Evolutionary conservation across 2,113 vertebrate species (phyloP).

Genomic region (Callospermophilus lateralis): DNA sequence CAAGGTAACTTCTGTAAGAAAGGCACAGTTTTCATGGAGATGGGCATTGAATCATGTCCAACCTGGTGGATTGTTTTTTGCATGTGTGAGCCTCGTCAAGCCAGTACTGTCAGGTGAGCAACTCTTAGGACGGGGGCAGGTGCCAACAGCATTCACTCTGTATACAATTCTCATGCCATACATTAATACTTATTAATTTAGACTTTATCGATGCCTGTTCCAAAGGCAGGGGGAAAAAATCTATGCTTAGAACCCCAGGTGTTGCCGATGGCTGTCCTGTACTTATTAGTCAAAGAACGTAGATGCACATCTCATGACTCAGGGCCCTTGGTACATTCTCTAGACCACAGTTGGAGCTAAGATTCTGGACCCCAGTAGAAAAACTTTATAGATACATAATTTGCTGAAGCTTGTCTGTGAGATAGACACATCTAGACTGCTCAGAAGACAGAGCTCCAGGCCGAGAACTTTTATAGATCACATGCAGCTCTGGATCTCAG

Average conservation of each 20-base stretch:
- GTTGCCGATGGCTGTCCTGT: neutral
- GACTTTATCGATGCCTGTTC: neutral
- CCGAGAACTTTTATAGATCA: neutral
- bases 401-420: neutral
- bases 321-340: neutral
- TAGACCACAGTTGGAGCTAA: neutral
- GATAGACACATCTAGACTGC: neutral
- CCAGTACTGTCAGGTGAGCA: neutral
- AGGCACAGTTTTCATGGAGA: fast-evolving
- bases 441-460: neutral
- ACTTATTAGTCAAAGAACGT: neutral
- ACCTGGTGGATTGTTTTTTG: neutral
- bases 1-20: neutral
- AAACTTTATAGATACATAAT: neutral
- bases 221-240: neutral
- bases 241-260: neutral
- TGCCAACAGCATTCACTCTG: too few relatives aligned
- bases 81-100: neutral
- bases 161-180: fast-evolving
- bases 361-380: neutral
- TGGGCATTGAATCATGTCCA: neutral
- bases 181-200: neutral
- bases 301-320: neutral
- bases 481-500: neutral
- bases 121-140: neutral